Evolutionary conservation across 2,888 invertebrate genomes (phyloP), one percentile per base, ranked within the genome.

Genomic region (Agonopterix arenella): DNA sequence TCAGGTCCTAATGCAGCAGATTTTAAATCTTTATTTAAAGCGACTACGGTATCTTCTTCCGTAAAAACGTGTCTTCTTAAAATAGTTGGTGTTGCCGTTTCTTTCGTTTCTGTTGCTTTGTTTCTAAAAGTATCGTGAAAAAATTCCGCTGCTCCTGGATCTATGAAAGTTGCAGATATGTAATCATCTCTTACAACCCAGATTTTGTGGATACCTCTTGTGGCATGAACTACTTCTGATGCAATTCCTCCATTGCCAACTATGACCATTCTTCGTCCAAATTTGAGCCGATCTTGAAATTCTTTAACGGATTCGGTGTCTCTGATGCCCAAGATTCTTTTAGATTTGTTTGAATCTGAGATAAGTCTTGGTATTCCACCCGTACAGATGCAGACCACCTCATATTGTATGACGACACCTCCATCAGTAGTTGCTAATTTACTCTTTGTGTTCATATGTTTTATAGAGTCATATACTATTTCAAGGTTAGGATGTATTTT

Each of bases 221-320:
- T 92, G 73, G 98, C 97, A 77, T 97, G 94, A 49, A 97, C 95
- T 60, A 99, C 89, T 90, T 99, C 99, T 42, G 98, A 98, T 43
- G 99, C 99, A 69, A 99, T 99, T 10, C 99, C 99, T 37, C 99
- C 99, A 90, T 99, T 99, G 8, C 99, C 99, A 47, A 99, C 92
- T 44, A 99, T 90, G 0, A 96, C 80, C 66, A 99, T 91, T 77
- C 91, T 92, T 45, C 91, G 91, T 0, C 97, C 93, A 50, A 84
- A 79, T 50, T 85, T 80, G 8, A 99, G 80, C 70, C 92, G 93
- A 36, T 91, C 76, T 63, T 96, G 92, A 68, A 98, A 94, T 53
- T 92, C 91, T 63, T 92, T 86, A 0, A 98, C 97, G 8, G 98
- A 98, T 74, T 98, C 97, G 1, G 97, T 98, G 70, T 99, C 98